Evolutionary conservation across 2,888 invertebrate species (phyloP), one percentile per base, ranked within the genome.

Genomic region (Eupithecia inturbata): DNA sequence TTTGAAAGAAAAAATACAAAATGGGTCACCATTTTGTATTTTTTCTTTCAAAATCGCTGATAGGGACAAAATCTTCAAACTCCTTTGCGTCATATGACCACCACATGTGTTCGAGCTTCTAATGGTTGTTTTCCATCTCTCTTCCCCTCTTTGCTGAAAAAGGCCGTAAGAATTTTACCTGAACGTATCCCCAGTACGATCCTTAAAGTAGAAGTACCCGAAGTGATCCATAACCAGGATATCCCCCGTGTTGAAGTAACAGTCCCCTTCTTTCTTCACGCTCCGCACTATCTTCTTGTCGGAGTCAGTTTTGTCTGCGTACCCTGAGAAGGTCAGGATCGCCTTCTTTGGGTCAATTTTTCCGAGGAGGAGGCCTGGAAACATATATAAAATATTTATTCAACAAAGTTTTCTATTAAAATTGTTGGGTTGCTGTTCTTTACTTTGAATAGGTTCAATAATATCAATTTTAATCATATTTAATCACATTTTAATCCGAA

Each of bases 131-230:
- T n/a, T n/a, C n/a, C n/a, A n/a, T n/a, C 26, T 57, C 53, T 57
- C 26, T 22, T 53, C n/a, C 6, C 5, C 39, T 36, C 10, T 49
- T 10, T 19, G n/a, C n/a, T 45, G 2, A 53, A 53, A 53, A 1
- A 1, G 3, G n/a, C 1, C 7, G 19, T 53, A 0, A 63, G n/a
- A n/a, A 19, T 31, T 78, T 83, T 72, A 94, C 94, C 94, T 91
- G 84, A 96, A 97, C 0, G 97, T 97, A 83, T 97, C 97, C 1
- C 97, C 97, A 62, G 97, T 97, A 78, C 99, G 95, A 87, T 99
- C 99, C 81, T 96, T 97, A 91, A 99, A 99, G 89, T 97, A 99
- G 88, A 98, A 97, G 89, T 98, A 99, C 0, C 99, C 99, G 53
- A 96, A 95, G 78, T 98, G 97, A 85, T 99, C 99, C 96, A 97